These are phyloP conservation scores for Athripsodes cinereus DNA, from an alignment of 2,888 invertebrate genomes.

Conservation along the genomic window DNA sequence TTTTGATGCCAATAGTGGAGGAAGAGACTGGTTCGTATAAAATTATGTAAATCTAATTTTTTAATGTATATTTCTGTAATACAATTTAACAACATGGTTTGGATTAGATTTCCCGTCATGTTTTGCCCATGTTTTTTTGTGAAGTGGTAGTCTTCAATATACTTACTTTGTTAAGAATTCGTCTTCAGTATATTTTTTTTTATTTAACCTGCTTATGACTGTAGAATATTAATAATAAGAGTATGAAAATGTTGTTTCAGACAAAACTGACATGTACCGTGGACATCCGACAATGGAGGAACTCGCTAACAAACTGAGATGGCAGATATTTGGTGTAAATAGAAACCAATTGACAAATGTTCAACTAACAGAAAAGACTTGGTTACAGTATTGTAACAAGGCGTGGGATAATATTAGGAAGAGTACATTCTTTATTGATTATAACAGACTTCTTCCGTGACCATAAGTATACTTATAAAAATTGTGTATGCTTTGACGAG, in stretches of 20 bases:
- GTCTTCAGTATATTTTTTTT: not conserved
- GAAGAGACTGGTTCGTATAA: slow-evolving; percentile 41
- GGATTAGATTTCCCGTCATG: no score
- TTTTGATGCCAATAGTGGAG: slow-evolving; percentile 59
- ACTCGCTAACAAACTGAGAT: slow-evolving; percentile 59
- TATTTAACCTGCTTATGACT: not conserved
- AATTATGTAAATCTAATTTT: no score
- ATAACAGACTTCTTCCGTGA: slow-evolving; percentile 70
- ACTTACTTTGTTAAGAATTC: no score
- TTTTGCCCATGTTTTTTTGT: not conserved
- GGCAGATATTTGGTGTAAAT: slow-evolving; percentile 64
- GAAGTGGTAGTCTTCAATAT: not conserved
- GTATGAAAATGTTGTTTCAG: slow-evolving; percentile 6
- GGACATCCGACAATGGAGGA: slow-evolving; percentile 60
- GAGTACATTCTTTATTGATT: slow-evolving; percentile 77
- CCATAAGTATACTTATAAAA: no score
- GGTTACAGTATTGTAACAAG: slow-evolving; percentile 77
- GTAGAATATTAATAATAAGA: no score
- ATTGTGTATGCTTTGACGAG: no score
- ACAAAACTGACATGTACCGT: slow-evolving; percentile 41
- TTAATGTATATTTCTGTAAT: no score
- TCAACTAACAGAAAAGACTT: slow-evolving; percentile 71
- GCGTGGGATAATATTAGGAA: slow-evolving; percentile 82
- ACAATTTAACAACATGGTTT: no score
- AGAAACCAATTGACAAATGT: slow-evolving; percentile 66